Evolutionary conservation across 2,888 invertebrate genomes (phyloP), one percentile per base, ranked within the genome.

Genomic region (Hypena proboscidalis): DNA sequence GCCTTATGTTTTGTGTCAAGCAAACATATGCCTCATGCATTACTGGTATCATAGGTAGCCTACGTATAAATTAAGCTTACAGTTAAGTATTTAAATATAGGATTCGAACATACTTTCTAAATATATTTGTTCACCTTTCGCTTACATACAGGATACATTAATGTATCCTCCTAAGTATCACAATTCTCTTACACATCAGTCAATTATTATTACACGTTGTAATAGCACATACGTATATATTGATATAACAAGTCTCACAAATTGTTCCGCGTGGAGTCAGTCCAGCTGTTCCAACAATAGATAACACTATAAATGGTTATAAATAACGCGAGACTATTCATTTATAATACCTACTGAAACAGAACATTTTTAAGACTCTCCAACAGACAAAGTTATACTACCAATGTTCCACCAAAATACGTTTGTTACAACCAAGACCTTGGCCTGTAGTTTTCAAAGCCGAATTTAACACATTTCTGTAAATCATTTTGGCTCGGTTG

Each of bases 111-210:
- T 46, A 49, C 26, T 37, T 43, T 41, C 25, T 48, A 49, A 37
- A 53, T 47, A 58, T 42, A 58, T 59, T 45, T 60, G 55, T 58
- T 57, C 57, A 50, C 54, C 54, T 60, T 66, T 52, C 39, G 37
- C 56, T 61, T 60, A 63, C 45, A 61, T 47, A 57, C 59, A 47
- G 58, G 49, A 50, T 41, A 64, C 54, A 60, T 61, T 67, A 58
- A n/a, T 58, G 72, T 59, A 72, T 55, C 69, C 68, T 60, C 60
- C 79, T 81, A 80, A 80, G 75, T 87, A 88, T 86, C 87, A 87
- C 87, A 88, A 77, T 70, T 80, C 72, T 73, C 74, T 74, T 76
- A 74, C 80, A 80, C 81, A 78, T 86, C 87, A 88, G 86, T 87
- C 85, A 53, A 61, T 65, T 64, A 54, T n/a, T n/a, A n/a, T n/a